Evolutionary conservation across 2,888 invertebrate species (phyloP), one percentile per base, ranked within the genome.

Genomic region (Lepidocyrtoides sp.): DNA sequence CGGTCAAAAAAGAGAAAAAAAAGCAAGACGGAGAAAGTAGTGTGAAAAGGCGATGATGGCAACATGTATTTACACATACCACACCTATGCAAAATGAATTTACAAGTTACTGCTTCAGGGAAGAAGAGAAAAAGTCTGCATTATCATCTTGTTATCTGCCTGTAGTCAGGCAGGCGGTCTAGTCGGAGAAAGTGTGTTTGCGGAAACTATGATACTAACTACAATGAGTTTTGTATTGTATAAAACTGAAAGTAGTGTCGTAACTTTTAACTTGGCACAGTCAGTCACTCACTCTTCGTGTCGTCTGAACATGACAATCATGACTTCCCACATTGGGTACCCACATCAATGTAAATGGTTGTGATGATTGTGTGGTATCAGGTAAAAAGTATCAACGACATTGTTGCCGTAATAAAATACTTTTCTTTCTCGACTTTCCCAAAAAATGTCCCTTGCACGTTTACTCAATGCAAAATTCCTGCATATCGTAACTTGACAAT

Each of bases 11-110:
- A 66, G 32, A n/a, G 32, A 29, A 32, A 14, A 66, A 36, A 17
- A n/a, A n/a, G n/a, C n/a, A n/a, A n/a, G n/a, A n/a, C n/a, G n/a
- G n/a, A n/a, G n/a, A n/a, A n/a, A n/a, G n/a, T n/a, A n/a, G 69
- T 41, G 69, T 69, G 36, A 69, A 69, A 69, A 32, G 29, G 10
- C 29, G 17, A 36, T 41, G 36, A 26, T 4, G 36, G 36, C 41
- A 72, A 44, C 20, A 10, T 44, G n/a, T n/a, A n/a, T n/a, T n/a
- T n/a, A n/a, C n/a, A n/a, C n/a, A n/a, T n/a, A n/a, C n/a, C n/a
- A n/a, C n/a, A 23, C 72, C 72, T 72, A 41, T 72, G 2, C n/a
- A n/a, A 32, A 66, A 66, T 72, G 41, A 72, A 72, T n/a, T n/a
- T n/a, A n/a, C n/a, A n/a, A n/a, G 72, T 48, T 48, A 26, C 72